Conservation (phyloP, 2,888 invertebrate genomes). For the Phymatocera aterrima region DNA sequence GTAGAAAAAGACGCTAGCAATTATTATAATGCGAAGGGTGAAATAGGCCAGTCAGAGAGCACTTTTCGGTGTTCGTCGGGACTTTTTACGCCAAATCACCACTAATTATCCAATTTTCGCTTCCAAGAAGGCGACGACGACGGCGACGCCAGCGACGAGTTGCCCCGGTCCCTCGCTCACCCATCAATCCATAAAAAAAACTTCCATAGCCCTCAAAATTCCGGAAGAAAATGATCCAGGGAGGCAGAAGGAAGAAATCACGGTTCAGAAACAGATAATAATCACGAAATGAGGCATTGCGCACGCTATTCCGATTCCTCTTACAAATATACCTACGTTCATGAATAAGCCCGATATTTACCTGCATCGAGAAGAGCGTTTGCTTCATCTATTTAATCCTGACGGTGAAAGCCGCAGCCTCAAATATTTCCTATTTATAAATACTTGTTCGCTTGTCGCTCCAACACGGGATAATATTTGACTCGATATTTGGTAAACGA, state of each 20-base stretch:
- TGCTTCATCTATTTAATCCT: constrained; percentile 13
- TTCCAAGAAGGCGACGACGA: constrained; percentile 40
- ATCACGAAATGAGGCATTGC: not conserved
- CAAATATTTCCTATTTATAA: constrained; percentile 31
- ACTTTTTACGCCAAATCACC: constrained; percentile 46
- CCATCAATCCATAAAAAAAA: not conserved
- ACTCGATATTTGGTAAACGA: constrained; percentile 27
- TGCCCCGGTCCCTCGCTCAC: not conserved
- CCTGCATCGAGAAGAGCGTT: constrained; percentile 21
- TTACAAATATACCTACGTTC: not conserved
- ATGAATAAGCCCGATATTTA: not conserved
- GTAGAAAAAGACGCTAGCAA: constrained; percentile 45
- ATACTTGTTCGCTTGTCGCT: constrained; percentile 26
- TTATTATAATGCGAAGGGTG: constrained; percentile 48
- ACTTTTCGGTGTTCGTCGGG: constrained; percentile 45
- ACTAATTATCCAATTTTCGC: constrained; percentile 46
- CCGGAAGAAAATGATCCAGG: not conserved
- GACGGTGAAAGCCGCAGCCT: not conserved
- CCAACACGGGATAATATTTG: constrained; percentile 10
- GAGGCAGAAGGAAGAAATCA: not conserved
- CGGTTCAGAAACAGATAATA: not conserved
- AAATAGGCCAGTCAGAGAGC: constrained; percentile 42
- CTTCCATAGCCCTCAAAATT: constrained; percentile 8
- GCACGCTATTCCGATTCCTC: not conserved
- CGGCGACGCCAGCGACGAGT: not conserved